Evolutionary conservation across 2,797 vertebrate genomes (phyloP).

Genomic region (Acanthurus tractus): DNA sequence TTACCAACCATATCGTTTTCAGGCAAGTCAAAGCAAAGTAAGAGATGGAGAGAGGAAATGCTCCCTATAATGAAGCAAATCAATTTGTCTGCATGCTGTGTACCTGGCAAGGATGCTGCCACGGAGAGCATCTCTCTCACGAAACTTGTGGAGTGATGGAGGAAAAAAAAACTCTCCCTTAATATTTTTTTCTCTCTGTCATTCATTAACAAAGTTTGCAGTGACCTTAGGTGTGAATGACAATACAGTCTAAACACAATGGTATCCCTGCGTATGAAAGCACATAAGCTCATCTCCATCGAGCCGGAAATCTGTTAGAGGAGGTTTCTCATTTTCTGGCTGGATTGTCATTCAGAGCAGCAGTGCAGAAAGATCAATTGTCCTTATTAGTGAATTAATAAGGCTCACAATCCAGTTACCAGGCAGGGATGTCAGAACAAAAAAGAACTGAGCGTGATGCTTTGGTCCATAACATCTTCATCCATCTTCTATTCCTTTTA

Average conservation of each 20-base stretch:
- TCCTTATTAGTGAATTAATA: slow-evolving; percentile 53
- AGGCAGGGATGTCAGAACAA: slow-evolving; percentile 7
- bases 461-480: neutral
- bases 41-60: too few relatives aligned
- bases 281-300: neutral
- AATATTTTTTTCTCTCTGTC: neutral
- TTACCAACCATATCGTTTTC: too few relatives aligned
- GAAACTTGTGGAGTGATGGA: too few relatives aligned
- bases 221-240: slow-evolving; percentile 11
- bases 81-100: too few relatives aligned
- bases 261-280: neutral
- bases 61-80: too few relatives aligned
- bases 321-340: slow-evolving; percentile 35
- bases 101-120: too few relatives aligned
- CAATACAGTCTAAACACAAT: slow-evolving; percentile 8
- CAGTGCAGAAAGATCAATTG: slow-evolving; percentile 30
- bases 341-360: slow-evolving; percentile 47
- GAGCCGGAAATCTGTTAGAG: slow-evolving; percentile 9
- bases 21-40: too few relatives aligned
- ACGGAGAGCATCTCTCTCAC: neutral
- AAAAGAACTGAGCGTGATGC: slow-evolving; percentile 8
- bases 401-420: slow-evolving; percentile 10
- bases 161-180: too few relatives aligned
- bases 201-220: neutral
- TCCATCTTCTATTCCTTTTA: neutral